A percentile compares a stretch with the other conserved stretches of the same genome.
These are phyloP conservation scores for Xanthia togata DNA, from an alignment of 2,888 invertebrate genomes.

Conservation along the genomic window DNA sequence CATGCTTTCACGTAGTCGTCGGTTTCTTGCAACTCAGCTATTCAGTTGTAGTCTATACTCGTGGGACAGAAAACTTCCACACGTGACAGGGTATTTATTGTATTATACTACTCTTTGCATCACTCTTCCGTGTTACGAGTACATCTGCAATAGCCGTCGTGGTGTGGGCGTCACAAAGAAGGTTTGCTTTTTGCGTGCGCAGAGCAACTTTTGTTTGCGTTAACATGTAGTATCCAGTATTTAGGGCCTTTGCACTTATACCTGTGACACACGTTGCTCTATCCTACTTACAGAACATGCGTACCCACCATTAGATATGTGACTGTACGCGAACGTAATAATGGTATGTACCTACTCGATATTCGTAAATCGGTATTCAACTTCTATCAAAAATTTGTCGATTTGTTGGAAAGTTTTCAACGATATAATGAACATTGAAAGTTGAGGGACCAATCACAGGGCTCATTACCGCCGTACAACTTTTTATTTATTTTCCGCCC, in stretches of 20 bases:
- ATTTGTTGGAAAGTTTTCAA: slow-evolving; percentile 50
- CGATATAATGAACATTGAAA: slow-evolving; percentile 50
- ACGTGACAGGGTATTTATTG: too few relatives aligned
- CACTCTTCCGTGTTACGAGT: neutral
- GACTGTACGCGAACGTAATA: neutral
- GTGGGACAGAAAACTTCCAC: too few relatives aligned
- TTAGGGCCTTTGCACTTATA: too few relatives aligned
- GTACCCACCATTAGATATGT: neutral
- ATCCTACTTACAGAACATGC: neutral
- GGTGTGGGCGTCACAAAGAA: neutral
- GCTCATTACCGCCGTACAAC: slow-evolving; percentile 55
- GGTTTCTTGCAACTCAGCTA: too few relatives aligned
- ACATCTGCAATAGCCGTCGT: neutral
- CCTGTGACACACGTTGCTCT: neutral
- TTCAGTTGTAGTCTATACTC: too few relatives aligned
- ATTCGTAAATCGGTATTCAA: neutral
- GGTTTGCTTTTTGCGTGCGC: neutral
- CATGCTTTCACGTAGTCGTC: too few relatives aligned
- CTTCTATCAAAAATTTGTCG: slow-evolving; percentile 35
- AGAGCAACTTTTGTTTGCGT: neutral
- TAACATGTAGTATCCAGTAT: neutral
- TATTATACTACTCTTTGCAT: neutral
- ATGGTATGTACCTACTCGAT: neutral
- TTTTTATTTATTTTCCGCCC: slow-evolving; percentile 53
- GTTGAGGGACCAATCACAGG: slow-evolving; percentile 54